These are phyloP conservation scores for Tethea ocularis DNA, from an alignment of 2,888 invertebrate genomes.

Conservation along the genomic window DNA sequence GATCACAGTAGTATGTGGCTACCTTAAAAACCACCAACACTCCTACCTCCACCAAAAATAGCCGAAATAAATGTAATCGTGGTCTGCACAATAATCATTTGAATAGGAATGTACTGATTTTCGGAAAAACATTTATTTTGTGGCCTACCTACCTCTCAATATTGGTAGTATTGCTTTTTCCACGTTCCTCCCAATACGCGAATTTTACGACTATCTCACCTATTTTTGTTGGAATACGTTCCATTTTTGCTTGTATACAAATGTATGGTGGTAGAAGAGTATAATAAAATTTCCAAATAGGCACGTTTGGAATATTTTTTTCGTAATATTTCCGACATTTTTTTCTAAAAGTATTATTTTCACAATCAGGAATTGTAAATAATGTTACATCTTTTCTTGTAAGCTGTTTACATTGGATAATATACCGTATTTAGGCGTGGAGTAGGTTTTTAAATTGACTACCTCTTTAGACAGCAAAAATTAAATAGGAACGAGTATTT, in stretches of 20 bases:
- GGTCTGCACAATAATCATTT: constrained; percentile 79
- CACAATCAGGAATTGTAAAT: neutral
- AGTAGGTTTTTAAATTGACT: no score
- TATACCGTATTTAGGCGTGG: neutral
- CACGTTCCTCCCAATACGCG: constrained; percentile 28
- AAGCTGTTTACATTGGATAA: neutral
- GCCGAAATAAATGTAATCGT: constrained; percentile 77
- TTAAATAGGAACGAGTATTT: neutral
- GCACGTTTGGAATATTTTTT: constrained; percentile 7
- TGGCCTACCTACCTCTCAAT: constrained; percentile 29
- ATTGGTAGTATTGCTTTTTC: constrained; percentile 27
- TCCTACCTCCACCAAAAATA: constrained; percentile 44
- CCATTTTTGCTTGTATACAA: constrained; percentile 17
- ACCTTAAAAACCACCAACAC: constrained; percentile 31
- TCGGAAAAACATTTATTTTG: constrained; percentile 47
- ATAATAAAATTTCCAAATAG: constrained; percentile 7
- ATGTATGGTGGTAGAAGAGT: neutral
- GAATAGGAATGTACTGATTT: constrained; percentile 81
- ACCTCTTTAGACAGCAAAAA: neutral
- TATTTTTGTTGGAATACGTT: constrained; percentile 26
- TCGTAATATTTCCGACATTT: neutral
- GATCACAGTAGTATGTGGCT: neutral
- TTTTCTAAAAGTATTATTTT: neutral
- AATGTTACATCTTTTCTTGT: neutral
- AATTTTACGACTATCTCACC: constrained; percentile 42